Conservation (phyloP, 2,113 vertebrate species). For the Channa argus region DNA sequence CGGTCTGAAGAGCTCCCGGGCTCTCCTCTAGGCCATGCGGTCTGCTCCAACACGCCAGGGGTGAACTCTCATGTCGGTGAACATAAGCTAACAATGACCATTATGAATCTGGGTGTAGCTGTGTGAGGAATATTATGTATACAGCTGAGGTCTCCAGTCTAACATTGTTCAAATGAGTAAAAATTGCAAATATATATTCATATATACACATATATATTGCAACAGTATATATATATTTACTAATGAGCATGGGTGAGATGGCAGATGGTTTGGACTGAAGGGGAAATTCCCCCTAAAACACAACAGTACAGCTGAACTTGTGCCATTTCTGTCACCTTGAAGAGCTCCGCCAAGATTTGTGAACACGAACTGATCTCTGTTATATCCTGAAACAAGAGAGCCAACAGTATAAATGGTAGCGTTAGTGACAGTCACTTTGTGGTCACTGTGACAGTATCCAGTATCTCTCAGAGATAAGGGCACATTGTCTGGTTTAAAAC, state of each 20-base stretch:
- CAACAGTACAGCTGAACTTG: conserved; percentile 25
- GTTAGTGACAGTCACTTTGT: conserved; percentile 46
- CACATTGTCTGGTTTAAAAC: conserved; percentile 62
- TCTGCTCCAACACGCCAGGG: conserved; percentile 61
- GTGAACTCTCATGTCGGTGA: conserved; percentile 50
- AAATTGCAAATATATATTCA: conserved; percentile 66
- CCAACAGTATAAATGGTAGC: conserved; percentile 18
- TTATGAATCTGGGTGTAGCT: conserved; percentile 45
- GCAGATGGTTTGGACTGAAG: conserved; percentile 63
- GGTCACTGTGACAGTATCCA: conserved; percentile 60
- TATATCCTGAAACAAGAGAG: conserved; percentile 24
- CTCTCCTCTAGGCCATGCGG: conserved; percentile 54
- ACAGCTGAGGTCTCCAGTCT: conserved; percentile 76
- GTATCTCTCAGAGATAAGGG: conserved; percentile 71
- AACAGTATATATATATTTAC: conserved; percentile 45
- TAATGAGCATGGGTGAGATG: conserved; percentile 64
- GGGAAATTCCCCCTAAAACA: conserved; percentile 57
- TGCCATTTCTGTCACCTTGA: conserved; percentile 62
- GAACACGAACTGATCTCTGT: conserved; percentile 40
- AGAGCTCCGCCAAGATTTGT: conserved; percentile 17
- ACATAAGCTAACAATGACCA: conserved; percentile 50
- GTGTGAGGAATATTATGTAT: conserved; percentile 60
- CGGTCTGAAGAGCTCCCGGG: conserved; percentile 56
- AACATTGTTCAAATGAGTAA: conserved; percentile 55
- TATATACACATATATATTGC: conserved; percentile 63